phyloP scores from a whole-genome alignment of 2,888 invertebrate genomes.

The Tanaodytes sp. region DNA sequence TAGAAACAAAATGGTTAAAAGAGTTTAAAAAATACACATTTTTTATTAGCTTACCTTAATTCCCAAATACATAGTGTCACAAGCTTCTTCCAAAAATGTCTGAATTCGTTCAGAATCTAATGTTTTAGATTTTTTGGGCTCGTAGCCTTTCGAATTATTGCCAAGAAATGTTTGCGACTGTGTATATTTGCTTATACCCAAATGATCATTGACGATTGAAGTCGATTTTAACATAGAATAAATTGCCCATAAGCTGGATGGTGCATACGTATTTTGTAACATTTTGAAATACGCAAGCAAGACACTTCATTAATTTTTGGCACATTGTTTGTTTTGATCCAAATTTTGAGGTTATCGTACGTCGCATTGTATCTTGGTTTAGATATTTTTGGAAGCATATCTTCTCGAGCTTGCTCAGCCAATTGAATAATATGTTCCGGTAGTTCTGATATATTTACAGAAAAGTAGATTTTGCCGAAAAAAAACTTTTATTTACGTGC shows the following conservation, averaged over 20 bases:
- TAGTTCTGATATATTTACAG: no score
- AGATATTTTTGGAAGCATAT: neutral
- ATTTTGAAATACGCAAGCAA: slow-evolving; percentile 29
- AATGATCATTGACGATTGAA: slow-evolving; percentile 15
- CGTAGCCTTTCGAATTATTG: slow-evolving; percentile 27
- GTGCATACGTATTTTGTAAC: slow-evolving; percentile 7
- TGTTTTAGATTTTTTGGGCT: slow-evolving; percentile 30
- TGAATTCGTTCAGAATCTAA: slow-evolving; percentile 17
- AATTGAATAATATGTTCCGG: neutral
- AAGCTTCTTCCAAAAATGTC: slow-evolving; percentile 40
- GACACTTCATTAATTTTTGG: neutral
- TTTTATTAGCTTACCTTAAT: slow-evolving; percentile 41
- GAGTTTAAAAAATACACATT: no score
- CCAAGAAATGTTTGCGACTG: slow-evolving; percentile 20
- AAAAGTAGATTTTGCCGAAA: no score
- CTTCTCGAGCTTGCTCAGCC: neutral
- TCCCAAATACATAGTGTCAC: slow-evolving; percentile 48
- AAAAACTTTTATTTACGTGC: no score
- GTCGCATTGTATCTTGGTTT: neutral
- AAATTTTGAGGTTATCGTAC: slow-evolving; percentile 1
- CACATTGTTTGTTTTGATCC: slow-evolving; percentile 10
- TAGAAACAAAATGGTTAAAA: no score
- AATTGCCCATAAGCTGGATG: slow-evolving; percentile 28
- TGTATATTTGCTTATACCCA: slow-evolving; percentile 25
- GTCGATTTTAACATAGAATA: slow-evolving; percentile 39